A percentile compares a stretch with the other conserved stretches of the same genome.
Evolutionary conservation across 2,797 vertebrate species (phyloP).

Genomic region (Notolepis coatsorum): DNA sequence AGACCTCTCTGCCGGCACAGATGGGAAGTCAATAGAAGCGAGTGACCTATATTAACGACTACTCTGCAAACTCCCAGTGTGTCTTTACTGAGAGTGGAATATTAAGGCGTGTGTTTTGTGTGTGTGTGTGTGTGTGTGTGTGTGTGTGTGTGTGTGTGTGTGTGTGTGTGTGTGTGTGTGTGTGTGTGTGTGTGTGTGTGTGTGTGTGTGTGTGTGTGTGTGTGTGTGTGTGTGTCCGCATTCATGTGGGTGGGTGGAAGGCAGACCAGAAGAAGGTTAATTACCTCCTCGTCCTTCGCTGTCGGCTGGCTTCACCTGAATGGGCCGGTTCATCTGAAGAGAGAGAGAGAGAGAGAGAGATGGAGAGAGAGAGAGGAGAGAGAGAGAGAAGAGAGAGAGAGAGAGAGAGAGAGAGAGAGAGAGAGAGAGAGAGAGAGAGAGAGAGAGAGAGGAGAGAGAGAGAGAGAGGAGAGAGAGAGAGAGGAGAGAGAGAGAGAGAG

Average conservation of each 20-base stretch:
- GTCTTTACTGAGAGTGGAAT: slow-evolving; percentile 69
- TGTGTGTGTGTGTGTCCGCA: slow-evolving; percentile 40
- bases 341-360: slow-evolving; percentile 10
- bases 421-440: slow-evolving; percentile 63
- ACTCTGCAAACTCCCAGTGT: slow-evolving; percentile 69
- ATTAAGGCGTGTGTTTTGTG: slow-evolving; percentile 69
- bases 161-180: slow-evolving; percentile 9
- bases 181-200: slow-evolving; percentile 4
- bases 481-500: no score
- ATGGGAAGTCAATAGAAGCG: slow-evolving; percentile 82
- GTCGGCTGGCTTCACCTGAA: slow-evolving; percentile 99
- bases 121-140: slow-evolving; percentile 36
- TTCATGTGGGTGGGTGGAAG: slow-evolving; percentile 47
- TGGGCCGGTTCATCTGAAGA: slow-evolving; percentile 98
- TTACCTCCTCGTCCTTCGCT: slow-evolving; percentile 99
- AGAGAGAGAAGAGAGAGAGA: slow-evolving; percentile 12
- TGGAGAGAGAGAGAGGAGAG: slow-evolving; percentile 32
- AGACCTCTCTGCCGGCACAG: slow-evolving; percentile 71
- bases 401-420: slow-evolving; percentile 58
- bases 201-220: slow-evolving; percentile 17
- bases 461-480: slow-evolving; percentile 21
- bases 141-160: slow-evolving; percentile 1
- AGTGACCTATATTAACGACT: slow-evolving; percentile 82
- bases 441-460: slow-evolving; percentile 20
- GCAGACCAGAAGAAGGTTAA: slow-evolving; percentile 80